Evolutionary conservation across 2,888 invertebrate genomes (phyloP).

Genomic region (Cantharis flavilabris): DNA sequence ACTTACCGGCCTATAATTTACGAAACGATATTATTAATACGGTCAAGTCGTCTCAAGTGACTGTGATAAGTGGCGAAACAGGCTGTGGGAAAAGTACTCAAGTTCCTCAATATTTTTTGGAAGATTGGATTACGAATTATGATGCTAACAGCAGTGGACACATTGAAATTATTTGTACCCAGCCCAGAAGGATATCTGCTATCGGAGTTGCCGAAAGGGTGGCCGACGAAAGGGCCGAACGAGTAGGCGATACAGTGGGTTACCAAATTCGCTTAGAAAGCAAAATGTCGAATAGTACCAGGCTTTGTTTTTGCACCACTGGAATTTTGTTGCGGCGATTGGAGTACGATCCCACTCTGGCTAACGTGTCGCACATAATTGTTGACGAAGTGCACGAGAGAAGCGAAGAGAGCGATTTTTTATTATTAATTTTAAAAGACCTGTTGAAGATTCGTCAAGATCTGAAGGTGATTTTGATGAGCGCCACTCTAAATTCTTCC

Average conservation of each 20-base stretch:
- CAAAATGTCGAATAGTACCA: constrained; percentile 75
- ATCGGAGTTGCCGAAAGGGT: constrained; percentile 92
- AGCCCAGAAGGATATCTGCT: constrained; percentile 89
- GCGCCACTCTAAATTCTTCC: constrained; percentile 86
- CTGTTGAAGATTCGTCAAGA: constrained; percentile 73
- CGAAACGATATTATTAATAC: constrained; percentile 70
- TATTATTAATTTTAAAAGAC: constrained; percentile 80
- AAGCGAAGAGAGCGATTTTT: constrained; percentile 88
- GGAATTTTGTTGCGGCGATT: constrained; percentile 86
- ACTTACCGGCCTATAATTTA: constrained; percentile 75
- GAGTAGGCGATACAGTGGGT: constrained; percentile 70
- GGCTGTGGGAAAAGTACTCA: constrained; percentile 86
- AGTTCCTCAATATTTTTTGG: constrained; percentile 93
- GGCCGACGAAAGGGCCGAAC: constrained; percentile 82
- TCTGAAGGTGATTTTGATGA: constrained; percentile 88
- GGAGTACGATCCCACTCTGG: constrained; percentile 75
- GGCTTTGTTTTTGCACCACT: constrained; percentile 91
- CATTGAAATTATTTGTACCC: constrained; percentile 88
- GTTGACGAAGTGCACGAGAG: constrained; percentile 95
- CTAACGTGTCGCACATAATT: constrained; percentile 80
- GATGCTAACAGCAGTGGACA: constrained; percentile 61
- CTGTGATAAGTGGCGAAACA: constrained; percentile 82
- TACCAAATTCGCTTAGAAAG: constrained; percentile 80
- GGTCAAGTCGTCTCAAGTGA: constrained; percentile 66
- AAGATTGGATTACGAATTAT: constrained; percentile 75